Evolutionary conservation across 2,113 vertebrate species (phyloP).

Genomic region (Urocynchramus pylzowi): DNA sequence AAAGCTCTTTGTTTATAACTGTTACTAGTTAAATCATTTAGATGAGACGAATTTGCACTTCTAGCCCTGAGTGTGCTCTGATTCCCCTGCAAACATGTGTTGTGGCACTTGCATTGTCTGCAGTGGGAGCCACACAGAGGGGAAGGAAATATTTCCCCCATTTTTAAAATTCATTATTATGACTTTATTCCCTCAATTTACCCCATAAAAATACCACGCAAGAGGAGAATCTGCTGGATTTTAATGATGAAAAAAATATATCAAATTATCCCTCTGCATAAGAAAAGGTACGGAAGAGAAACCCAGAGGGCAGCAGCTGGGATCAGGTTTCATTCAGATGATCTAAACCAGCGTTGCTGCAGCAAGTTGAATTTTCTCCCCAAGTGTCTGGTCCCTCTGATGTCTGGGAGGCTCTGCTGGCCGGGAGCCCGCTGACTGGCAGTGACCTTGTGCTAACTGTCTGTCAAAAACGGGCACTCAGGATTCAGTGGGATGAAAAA

Average conservation of each 20-base stretch:
- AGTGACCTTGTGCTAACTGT: constrained; percentile 35
- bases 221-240: constrained; percentile 12
- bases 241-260: not conserved
- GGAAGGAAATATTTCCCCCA: not conserved
- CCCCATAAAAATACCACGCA: not conserved
- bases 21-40: constrained; percentile 1
- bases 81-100: constrained; percentile 28
- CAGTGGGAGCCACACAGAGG: not conserved
- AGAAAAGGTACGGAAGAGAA: not conserved
- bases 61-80: constrained; percentile 19
- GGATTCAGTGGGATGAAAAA: constrained; percentile 1
- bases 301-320: constrained; percentile 7
- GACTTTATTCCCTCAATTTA: constrained; percentile 38
- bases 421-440: not conserved
- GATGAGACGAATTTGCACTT: constrained; percentile 21
- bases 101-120: constrained; percentile 39
- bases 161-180: not conserved
- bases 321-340: not conserved
- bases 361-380: constrained; percentile 20
- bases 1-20: constrained; percentile 44
- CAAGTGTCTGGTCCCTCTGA: not conserved
- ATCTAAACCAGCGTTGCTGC: not conserved
- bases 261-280: not conserved
- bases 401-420: not conserved
- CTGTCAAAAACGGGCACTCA: constrained; percentile 17